Evolutionary conservation across 2,888 invertebrate species (phyloP).

Genomic region (Drosophila bunnanda): DNA sequence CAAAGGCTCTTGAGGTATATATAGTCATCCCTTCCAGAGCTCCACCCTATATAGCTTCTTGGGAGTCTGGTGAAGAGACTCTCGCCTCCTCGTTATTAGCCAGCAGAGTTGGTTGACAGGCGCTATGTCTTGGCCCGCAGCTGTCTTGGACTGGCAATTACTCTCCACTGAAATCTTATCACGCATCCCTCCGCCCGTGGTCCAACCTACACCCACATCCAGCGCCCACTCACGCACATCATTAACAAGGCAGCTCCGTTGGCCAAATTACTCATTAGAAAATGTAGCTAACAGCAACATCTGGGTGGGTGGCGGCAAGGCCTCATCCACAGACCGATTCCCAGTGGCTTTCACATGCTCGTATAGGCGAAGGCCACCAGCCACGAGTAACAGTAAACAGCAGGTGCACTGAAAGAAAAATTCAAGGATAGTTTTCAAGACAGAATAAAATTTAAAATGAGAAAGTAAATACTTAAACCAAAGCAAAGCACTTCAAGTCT

Average conservation of each 20-base stretch:
- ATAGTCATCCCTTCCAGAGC: not conserved
- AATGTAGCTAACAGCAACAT: slow-evolving; percentile 51
- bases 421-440: not conserved
- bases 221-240: slow-evolving; percentile 56
- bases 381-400: slow-evolving; percentile 59
- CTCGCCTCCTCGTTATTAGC: slow-evolving; percentile 15
- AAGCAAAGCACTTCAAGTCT: no score
- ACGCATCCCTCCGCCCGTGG: slow-evolving; percentile 35
- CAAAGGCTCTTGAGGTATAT: not conserved
- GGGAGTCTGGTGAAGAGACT: not conserved
- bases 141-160: slow-evolving; percentile 59
- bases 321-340: slow-evolving; percentile 4
- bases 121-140: slow-evolving; percentile 46
- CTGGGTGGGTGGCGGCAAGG: slow-evolving; percentile 57
- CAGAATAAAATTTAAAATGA: not conserved
- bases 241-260: slow-evolving; percentile 58
- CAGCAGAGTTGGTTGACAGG: slow-evolving; percentile 41
- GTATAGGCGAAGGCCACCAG: slow-evolving; percentile 43
- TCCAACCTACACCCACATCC: not conserved
- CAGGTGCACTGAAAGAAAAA: slow-evolving; percentile 10
- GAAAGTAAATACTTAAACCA: not conserved
- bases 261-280: slow-evolving; percentile 73
- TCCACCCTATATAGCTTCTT: slow-evolving; percentile 2
- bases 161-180: slow-evolving; percentile 65
- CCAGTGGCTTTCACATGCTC: not conserved